Percentiles rank a stretch among this genome's conserved stretches.
Evolutionary conservation across 37 sponge, comb jelly and placozoan genomes (phyloP).

Genomic region (Spongilla lacustris): DNA sequence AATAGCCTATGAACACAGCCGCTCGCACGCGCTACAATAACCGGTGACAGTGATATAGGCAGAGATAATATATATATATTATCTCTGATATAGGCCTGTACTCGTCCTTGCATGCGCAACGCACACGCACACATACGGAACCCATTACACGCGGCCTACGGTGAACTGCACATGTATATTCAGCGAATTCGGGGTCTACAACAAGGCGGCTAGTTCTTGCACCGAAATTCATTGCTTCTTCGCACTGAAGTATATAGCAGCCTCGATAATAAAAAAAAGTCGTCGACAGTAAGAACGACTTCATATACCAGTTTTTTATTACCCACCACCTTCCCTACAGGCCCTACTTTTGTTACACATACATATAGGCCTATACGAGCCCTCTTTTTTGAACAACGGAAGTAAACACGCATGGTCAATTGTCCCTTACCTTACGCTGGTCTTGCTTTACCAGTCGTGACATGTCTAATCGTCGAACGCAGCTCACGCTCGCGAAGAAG

Average conservation of each 20-base stretch:
- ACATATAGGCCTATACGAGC: not conserved
- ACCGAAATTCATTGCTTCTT: not conserved
- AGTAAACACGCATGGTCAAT: not conserved
- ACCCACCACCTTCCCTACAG: not conserved
- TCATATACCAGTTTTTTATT: not conserved
- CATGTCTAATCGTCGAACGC: not conserved
- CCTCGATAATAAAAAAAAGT: not conserved
- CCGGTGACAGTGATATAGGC: not conserved
- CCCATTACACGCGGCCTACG: not conserved
- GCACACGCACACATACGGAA: too few relatives aligned
- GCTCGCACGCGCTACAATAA: not conserved
- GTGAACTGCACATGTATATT: too few relatives aligned
- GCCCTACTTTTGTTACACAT: not conserved
- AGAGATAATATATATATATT: too few relatives aligned
- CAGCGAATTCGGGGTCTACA: too few relatives aligned
- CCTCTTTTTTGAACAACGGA: not conserved
- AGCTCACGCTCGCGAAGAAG: not conserved
- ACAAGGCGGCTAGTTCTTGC: not conserved
- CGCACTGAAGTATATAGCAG: not conserved
- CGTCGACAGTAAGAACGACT: not conserved
- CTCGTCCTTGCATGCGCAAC: too few relatives aligned
- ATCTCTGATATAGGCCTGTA: too few relatives aligned
- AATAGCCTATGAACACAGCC: not conserved
- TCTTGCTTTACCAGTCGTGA: not conserved
- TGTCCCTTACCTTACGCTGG: not conserved